Evolutionary conservation across 2,888 invertebrate species (phyloP).

Genomic region (Amphipoea oculea): DNA sequence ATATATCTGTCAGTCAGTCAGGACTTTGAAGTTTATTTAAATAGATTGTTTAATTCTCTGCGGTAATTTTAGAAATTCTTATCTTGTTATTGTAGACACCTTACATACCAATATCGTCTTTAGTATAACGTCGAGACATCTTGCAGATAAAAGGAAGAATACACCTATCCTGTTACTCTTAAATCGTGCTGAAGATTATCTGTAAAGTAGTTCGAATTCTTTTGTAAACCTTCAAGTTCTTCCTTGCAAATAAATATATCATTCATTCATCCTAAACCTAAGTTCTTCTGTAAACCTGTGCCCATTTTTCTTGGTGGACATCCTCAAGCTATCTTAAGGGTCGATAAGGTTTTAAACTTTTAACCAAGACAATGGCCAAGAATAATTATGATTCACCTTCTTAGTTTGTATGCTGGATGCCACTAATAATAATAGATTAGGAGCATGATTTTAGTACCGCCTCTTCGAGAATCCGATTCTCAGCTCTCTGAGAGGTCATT

Average conservation of each 20-base stretch:
- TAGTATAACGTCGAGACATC: not conserved
- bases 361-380: not conserved
- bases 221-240: not conserved
- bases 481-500: too few relatives aligned
- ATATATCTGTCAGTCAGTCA: too few relatives aligned
- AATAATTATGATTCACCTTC: too few relatives aligned
- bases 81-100: not conserved
- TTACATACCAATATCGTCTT: not conserved
- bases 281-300: not conserved
- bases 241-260: too few relatives aligned
- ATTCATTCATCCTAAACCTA: not conserved
- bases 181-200: not conserved
- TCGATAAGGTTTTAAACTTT: not conserved
- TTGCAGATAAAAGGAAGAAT: not conserved
- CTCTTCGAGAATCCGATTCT: too few relatives aligned
- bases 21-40: too few relatives aligned
- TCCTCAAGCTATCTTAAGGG: not conserved
- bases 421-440: too few relatives aligned
- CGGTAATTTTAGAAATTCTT: not conserved
- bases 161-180: not conserved
- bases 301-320: not conserved
- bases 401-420: too few relatives aligned
- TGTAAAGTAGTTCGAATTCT: not conserved
- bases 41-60: not conserved
- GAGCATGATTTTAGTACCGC: too few relatives aligned